Percentiles rank a stretch among this genome's conserved stretches.
phyloP scores from a whole-genome alignment of 2,113 vertebrate species.

The Mormyrus lacerda region DNA sequence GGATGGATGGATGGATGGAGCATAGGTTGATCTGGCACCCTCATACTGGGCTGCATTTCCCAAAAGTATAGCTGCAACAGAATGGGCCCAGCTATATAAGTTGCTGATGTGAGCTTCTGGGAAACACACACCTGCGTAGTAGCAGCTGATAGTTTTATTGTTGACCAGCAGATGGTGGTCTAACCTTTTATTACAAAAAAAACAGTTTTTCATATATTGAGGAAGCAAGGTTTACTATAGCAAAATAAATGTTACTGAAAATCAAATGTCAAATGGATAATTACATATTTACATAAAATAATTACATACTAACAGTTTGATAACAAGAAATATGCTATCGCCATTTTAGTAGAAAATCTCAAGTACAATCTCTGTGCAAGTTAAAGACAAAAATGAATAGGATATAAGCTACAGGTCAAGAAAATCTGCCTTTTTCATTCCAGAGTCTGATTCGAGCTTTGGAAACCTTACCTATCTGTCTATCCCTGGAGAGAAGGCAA shows the following conservation, averaged over 20 bases:
- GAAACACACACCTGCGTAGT: neutral
- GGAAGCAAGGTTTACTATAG: neutral
- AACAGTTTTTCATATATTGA: neutral
- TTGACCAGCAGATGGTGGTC: constrained; percentile 15
- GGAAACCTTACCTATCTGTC: neutral
- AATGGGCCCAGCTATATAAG: neutral
- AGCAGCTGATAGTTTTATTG: neutral
- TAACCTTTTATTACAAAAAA: neutral
- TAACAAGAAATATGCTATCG: neutral
- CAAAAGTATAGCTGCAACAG: neutral
- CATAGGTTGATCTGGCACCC: neutral
- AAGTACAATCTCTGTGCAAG: neutral
- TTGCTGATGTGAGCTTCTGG: neutral
- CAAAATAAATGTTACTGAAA: neutral
- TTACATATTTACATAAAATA: neutral
- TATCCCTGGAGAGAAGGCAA: neutral
- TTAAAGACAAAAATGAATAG: neutral
- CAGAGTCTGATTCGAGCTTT: neutral
- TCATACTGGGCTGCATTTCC: neutral
- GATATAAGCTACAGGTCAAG: neutral
- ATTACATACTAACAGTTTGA: neutral
- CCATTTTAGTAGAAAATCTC: neutral
- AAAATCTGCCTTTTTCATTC: neutral
- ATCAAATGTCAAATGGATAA: neutral
- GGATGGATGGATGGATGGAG: neutral